These are phyloP conservation scores for Herpailurus yagouaroundi DNA, from an alignment of 2,113 vertebrate genomes.

Conservation along the genomic window DNA sequence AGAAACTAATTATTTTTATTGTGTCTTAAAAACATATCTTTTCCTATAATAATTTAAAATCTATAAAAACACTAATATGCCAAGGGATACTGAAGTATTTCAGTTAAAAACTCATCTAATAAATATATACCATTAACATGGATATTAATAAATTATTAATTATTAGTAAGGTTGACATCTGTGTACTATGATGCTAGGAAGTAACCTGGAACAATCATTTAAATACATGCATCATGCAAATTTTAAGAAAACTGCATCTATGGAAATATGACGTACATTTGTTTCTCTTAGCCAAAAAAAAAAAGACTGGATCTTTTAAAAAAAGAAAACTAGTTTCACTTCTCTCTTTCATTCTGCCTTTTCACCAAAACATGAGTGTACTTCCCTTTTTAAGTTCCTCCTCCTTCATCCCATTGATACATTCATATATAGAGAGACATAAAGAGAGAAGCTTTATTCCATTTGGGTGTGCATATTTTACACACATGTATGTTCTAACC, in stretches of 20 bases:
- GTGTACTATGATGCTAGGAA: background rate
- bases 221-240: background rate
- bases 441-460: background rate
- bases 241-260: slow-evolving; percentile 22
- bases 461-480: background rate
- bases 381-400: slow-evolving; percentile 51
- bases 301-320: background rate
- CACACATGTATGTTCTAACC: background rate
- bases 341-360: slow-evolving; percentile 54
- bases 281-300: background rate
- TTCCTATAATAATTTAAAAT: background rate
- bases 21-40: background rate
- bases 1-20: background rate
- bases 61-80: background rate
- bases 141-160: background rate
- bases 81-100: background rate
- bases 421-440: background rate
- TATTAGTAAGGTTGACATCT: background rate
- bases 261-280: background rate
- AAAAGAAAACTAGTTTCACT: slow-evolving; percentile 12
- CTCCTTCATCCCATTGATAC: background rate
- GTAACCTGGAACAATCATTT: background rate
- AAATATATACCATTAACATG: background rate
- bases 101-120: background rate
- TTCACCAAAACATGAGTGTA: background rate